These are phyloP conservation scores for Hydrocynus forskahlii DNA, from an alignment of 2,797 vertebrate species.

Conservation along the genomic window DNA sequence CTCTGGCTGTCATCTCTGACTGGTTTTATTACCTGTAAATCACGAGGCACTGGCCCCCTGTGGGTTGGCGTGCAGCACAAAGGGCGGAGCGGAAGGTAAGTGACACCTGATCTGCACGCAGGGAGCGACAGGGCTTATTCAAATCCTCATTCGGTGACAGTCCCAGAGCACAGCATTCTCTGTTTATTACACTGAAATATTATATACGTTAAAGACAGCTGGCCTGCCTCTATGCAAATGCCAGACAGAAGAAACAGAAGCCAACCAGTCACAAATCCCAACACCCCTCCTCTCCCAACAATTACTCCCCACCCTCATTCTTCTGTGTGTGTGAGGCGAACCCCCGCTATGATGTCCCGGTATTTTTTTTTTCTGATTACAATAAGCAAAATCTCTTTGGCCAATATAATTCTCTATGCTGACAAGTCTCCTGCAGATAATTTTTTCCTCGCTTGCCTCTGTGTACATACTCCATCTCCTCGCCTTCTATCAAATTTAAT, in stretches of 20 bases:
- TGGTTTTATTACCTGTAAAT: conserved; percentile 86
- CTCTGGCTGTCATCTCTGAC: conserved; percentile 83
- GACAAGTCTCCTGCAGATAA: conserved; percentile 72
- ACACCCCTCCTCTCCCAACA: neutral
- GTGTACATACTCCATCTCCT: conserved; percentile 71
- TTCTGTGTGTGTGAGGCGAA: conserved; percentile 56
- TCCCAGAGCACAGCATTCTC: conserved; percentile 61
- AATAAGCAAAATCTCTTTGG: conserved; percentile 73
- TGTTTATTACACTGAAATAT: conserved; percentile 49
- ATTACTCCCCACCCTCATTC: conserved; percentile 18
- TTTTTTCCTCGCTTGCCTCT: conserved; percentile 65
- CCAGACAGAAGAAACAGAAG: conserved; percentile 60
- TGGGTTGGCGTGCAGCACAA: conserved; percentile 71
- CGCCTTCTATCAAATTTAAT: conserved; percentile 77
- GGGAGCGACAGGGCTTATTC: conserved; percentile 72
- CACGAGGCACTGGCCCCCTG: conserved; percentile 73
- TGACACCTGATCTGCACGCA: conserved; percentile 79
- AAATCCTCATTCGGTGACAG: conserved; percentile 46
- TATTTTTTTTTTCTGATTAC: conserved; percentile 67
- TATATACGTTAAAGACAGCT: conserved; percentile 56
- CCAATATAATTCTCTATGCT: conserved; percentile 73
- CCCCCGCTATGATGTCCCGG: conserved; percentile 52
- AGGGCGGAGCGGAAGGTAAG: conserved; percentile 75
- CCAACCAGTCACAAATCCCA: conserved; percentile 52
- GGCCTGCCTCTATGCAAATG: conserved; percentile 51